These are phyloP conservation scores for Gonatopus flavifemur DNA, from an alignment of 1,140 invertebrate genomes.

Conservation along the genomic window DNA sequence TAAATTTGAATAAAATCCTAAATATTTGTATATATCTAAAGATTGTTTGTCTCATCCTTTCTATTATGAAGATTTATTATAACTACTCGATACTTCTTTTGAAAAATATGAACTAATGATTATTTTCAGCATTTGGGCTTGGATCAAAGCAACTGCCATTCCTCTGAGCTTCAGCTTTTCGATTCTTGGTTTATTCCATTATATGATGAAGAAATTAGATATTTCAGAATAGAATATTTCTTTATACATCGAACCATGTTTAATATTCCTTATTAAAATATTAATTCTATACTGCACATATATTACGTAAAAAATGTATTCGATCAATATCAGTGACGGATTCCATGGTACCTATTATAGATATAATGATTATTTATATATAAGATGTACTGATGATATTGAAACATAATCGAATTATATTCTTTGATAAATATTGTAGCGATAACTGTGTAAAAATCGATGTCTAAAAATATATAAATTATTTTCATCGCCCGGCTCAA, in stretches of 20 bases:
- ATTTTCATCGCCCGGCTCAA: too few species aligned
- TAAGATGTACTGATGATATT: too few species aligned
- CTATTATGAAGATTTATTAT: neutral
- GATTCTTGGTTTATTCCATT: constrained; percentile 75
- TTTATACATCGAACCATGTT: neutral
- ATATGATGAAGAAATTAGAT: constrained; percentile 72
- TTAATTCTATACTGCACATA: neutral
- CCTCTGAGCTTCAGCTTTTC: constrained; percentile 75
- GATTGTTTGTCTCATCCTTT: too few species aligned
- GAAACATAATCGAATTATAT: too few species aligned
- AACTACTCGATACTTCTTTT: neutral
- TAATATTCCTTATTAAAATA: neutral
- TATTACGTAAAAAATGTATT: neutral
- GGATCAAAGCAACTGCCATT: constrained; percentile 72
- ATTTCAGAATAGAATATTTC: constrained; percentile 22
- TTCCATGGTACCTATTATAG: too few species aligned
- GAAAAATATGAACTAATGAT: constrained; percentile 10
- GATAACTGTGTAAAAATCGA: too few species aligned
- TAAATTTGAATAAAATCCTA: too few species aligned
- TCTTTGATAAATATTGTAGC: too few species aligned
- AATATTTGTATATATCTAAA: too few species aligned
- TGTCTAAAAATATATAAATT: too few species aligned
- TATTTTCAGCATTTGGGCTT: constrained; percentile 68
- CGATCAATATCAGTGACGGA: too few species aligned
- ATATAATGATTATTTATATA: too few species aligned